Evolutionary conservation across 23 tunicate genomes (phyloP).

Genomic region (Clavelina lepadiformis): DNA sequence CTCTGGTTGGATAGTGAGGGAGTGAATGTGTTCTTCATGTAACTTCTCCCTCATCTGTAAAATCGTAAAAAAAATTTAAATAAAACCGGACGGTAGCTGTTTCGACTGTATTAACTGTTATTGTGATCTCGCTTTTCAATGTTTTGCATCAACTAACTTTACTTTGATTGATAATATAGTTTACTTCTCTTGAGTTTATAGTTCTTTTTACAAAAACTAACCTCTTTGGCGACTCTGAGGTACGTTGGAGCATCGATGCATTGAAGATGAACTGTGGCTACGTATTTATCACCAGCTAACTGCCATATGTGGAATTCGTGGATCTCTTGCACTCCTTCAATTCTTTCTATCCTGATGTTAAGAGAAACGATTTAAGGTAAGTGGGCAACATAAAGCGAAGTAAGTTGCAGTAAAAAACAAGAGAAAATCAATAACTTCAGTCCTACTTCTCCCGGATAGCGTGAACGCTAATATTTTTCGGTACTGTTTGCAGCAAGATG

Average conservation of each 20-base stretch:
- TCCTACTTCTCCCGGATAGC: conserved; percentile 48
- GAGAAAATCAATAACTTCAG: neutral
- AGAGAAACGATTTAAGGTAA: too few species aligned
- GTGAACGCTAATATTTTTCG: conserved; percentile 57
- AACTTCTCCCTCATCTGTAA: conserved; percentile 49
- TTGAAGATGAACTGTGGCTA: conserved; percentile 90
- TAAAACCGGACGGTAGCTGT: too few species aligned
- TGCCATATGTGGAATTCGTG: conserved; percentile 99
- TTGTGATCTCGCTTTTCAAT: too few species aligned
- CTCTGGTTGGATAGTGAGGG: conserved; percentile 92
- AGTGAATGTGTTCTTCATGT: conserved; percentile 80
- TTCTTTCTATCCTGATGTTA: conserved; percentile 48
- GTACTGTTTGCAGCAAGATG: conserved; percentile 86
- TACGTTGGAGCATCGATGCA: conserved; percentile 52
- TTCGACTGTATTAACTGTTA: too few species aligned
- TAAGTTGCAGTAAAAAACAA: neutral
- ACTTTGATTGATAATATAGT: neutral
- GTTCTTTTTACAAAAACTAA: conserved; percentile 1
- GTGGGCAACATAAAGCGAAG: neutral
- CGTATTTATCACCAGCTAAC: conserved; percentile 75
- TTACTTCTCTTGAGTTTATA: neutral
- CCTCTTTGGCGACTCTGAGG: conserved; percentile 55
- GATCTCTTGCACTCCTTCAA: conserved; percentile 68
- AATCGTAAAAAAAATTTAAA: too few species aligned
- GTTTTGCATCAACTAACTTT: neutral